These are phyloP conservation scores for Brassicogethes aeneus DNA, from an alignment of 2,888 invertebrate genomes.

Conservation along the genomic window DNA sequence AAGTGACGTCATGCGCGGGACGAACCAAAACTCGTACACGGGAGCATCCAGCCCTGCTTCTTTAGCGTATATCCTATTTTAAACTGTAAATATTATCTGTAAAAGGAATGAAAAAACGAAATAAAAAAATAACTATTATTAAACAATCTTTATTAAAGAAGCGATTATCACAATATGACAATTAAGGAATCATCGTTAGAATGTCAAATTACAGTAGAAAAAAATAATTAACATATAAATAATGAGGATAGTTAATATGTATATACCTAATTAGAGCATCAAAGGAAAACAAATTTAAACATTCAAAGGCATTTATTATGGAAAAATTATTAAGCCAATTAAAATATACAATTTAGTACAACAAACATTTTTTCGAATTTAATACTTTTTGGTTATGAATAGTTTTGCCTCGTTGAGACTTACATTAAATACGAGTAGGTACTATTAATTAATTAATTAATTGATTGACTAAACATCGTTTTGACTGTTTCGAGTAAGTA, in stretches of 20 bases:
- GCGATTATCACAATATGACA: slow-evolving; percentile 45
- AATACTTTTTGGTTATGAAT: slow-evolving; percentile 18
- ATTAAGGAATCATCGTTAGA: slow-evolving; percentile 40
- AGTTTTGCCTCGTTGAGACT: slow-evolving; percentile 30
- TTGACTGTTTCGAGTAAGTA: slow-evolving; percentile 33
- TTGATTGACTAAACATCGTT: slow-evolving; percentile 37
- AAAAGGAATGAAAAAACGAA: no score
- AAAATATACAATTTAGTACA: slow-evolving; percentile 9
- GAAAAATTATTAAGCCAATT: slow-evolving; percentile 5
- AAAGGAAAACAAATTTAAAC: neutral
- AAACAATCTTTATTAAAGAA: slow-evolving; percentile 43
- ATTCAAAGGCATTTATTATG: slow-evolving; percentile 2
- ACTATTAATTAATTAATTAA: slow-evolving; percentile 26
- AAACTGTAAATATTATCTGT: no score
- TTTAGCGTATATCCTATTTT: no score
- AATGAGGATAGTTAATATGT: slow-evolving; percentile 27
- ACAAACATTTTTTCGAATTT: slow-evolving; percentile 8
- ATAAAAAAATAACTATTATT: slow-evolving; percentile 31
- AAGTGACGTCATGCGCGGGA: no score
- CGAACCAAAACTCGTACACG: no score
- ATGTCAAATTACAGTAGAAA: slow-evolving; percentile 29
- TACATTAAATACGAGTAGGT: slow-evolving; percentile 25
- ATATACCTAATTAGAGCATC: slow-evolving; percentile 22
- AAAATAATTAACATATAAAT: slow-evolving; percentile 27
- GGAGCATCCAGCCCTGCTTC: no score